phyloP scores from a whole-genome alignment of 2,888 invertebrate species.

The Hydraecia micacea region DNA sequence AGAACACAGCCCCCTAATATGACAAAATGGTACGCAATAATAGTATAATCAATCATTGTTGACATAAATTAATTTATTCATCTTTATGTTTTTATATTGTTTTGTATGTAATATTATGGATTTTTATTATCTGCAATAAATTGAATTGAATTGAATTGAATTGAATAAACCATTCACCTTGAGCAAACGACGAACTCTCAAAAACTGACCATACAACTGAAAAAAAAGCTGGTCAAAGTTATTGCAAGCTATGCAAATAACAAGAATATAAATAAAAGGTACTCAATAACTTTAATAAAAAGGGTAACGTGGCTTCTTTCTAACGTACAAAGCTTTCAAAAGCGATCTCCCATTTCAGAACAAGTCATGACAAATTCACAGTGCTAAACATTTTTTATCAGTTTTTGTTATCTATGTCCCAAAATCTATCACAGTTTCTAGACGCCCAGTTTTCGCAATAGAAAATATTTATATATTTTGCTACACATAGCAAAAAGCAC shows the following conservation, averaged over 20 bases:
- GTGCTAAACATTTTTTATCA: slow-evolving; percentile 24
- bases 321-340: background rate
- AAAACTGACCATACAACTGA: slow-evolving; percentile 8
- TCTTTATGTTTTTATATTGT: no score
- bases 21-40: background rate
- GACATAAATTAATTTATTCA: no score
- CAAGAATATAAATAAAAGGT: background rate
- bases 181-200: slow-evolving; percentile 5
- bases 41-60: slow-evolving; percentile 6
- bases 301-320: no score
- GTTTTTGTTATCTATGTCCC: background rate
- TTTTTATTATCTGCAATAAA: no score
- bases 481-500: background rate
- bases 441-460: background rate
- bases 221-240: slow-evolving; percentile 20
- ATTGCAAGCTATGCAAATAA: background rate
- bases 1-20: background rate
- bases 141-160: no score
- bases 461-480: background rate
- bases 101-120: no score
- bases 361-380: background rate
- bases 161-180: slow-evolving; percentile 5
- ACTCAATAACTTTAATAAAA: background rate
- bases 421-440: background rate
- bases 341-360: background rate